Evolutionary conservation across 2,888 invertebrate genomes (phyloP).

Genomic region (Megastigmus dorsalis): DNA sequence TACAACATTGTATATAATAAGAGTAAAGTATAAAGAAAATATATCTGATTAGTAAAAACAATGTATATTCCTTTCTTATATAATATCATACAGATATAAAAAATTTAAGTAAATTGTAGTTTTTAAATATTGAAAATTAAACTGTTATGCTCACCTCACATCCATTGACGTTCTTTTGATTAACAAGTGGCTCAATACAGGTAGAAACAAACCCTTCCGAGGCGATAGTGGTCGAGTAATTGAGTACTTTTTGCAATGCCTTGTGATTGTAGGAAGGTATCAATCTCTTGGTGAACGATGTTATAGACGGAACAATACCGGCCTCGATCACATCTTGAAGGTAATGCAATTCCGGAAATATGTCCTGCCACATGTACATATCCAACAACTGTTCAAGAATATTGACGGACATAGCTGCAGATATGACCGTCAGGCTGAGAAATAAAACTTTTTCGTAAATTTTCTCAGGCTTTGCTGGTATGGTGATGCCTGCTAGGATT

Average conservation of each 20-base stretch:
- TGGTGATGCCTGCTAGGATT: constrained; percentile 3
- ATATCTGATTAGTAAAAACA: too few species aligned
- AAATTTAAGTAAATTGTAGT: too few species aligned
- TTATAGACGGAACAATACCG: constrained; percentile 24
- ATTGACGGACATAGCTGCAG: constrained; percentile 1
- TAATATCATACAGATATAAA: too few species aligned
- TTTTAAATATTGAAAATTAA: too few species aligned
- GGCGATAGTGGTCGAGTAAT: background rate
- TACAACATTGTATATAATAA: too few species aligned
- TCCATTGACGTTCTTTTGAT: constrained; percentile 7
- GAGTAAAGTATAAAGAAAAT: too few species aligned
- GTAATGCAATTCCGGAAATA: background rate
- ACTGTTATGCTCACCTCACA: constrained; percentile 35
- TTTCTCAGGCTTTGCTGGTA: background rate
- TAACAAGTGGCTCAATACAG: constrained; percentile 29
- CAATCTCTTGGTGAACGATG: background rate
- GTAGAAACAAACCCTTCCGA: background rate
- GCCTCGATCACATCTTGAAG: constrained; percentile 3
- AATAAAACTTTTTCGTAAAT: constrained; percentile 14
- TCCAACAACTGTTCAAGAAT: constrained; percentile 25
- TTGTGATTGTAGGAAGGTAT: background rate
- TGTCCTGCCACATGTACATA: constrained; percentile 21
- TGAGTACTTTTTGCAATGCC: background rate
- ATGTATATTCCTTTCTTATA: too few species aligned
- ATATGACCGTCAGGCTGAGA: background rate